phyloP scores from a whole-genome alignment of 2,797 vertebrate species.

The Acipenser oxyrinchus region DNA sequence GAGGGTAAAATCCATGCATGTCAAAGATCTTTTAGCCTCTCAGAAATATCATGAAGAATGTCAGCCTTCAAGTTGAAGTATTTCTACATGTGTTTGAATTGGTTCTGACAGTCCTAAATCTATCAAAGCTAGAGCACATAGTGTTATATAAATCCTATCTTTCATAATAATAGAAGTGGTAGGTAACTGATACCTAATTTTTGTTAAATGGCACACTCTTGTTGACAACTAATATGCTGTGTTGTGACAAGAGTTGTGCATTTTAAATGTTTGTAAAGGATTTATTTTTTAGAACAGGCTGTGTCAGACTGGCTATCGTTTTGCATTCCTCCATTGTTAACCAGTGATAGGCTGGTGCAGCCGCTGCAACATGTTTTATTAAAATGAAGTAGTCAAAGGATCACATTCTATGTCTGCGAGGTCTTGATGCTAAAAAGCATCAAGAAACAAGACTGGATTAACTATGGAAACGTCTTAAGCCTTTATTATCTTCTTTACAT shows the following conservation, averaged over 20 bases:
- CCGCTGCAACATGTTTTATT: constrained; percentile 1
- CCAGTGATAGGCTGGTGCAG: background rate
- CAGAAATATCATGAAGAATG: constrained; percentile 54
- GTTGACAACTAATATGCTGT: constrained; percentile 15
- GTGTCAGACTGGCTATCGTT: background rate
- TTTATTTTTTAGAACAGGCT: background rate
- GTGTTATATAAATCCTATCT: constrained; percentile 3
- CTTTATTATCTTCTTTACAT: constrained; percentile 11
- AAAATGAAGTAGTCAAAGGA: background rate
- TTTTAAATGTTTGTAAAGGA: constrained; percentile 1
- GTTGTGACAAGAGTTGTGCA: constrained; percentile 7
- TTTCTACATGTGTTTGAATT: constrained; percentile 22
- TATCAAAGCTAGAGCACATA: constrained; percentile 5
- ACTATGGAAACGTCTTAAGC: constrained; percentile 14
- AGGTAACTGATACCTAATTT: constrained; percentile 4
- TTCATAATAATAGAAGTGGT: constrained; percentile 5
- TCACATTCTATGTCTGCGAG: background rate
- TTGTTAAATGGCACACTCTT: constrained; percentile 10
- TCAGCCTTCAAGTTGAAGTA: constrained; percentile 31
- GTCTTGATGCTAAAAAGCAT: background rate
- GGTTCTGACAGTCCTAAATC: constrained; percentile 26
- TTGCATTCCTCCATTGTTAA: background rate
- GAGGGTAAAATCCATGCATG: constrained; percentile 73
- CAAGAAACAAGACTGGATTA: constrained; percentile 12
- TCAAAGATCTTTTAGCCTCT: constrained; percentile 68